Evolutionary conservation across 2,888 invertebrate species (phyloP).

Genomic region (Tortrix viridana): DNA sequence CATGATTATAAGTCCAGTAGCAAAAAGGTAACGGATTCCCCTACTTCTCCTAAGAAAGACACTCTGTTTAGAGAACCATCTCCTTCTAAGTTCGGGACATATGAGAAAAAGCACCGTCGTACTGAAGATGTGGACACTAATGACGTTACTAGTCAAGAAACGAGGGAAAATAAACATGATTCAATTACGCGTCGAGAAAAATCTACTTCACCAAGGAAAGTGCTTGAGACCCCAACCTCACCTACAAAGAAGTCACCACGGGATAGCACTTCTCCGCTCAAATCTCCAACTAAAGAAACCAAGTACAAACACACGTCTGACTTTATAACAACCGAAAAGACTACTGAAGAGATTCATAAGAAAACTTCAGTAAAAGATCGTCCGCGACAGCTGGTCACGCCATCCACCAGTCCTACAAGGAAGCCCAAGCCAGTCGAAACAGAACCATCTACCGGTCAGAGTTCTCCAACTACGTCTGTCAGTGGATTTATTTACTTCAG

Average conservation of each 20-base stretch:
- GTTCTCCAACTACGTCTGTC: conserved; percentile 82
- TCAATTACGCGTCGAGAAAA: conserved; percentile 48
- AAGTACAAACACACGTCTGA: conserved; percentile 61
- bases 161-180: conserved; percentile 48
- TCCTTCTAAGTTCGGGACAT: conserved; percentile 50
- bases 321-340: conserved; percentile 64
- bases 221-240: conserved; percentile 44
- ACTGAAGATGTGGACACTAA: conserved; percentile 36
- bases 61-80: conserved; percentile 39
- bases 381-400: conserved; percentile 72
- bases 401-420: conserved; percentile 80
- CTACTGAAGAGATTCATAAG: conserved; percentile 61
- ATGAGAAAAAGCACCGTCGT: conserved; percentile 49
- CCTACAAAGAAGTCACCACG: conserved; percentile 53
- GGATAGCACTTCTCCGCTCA: conserved; percentile 56
- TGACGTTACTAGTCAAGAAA: conserved; percentile 43
- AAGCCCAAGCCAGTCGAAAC: conserved; percentile 63
- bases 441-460: conserved; percentile 73
- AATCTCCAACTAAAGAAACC: conserved; percentile 54
- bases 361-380: conserved; percentile 53
- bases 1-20: background rate
- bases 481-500: conserved; percentile 82
- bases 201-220: conserved; percentile 43
- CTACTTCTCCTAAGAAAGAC: conserved; percentile 34
- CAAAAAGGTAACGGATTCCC: conserved; percentile 12